Evolutionary conservation across 2,888 invertebrate genomes (phyloP).

Genomic region (Phytoseiulus persimilis): DNA sequence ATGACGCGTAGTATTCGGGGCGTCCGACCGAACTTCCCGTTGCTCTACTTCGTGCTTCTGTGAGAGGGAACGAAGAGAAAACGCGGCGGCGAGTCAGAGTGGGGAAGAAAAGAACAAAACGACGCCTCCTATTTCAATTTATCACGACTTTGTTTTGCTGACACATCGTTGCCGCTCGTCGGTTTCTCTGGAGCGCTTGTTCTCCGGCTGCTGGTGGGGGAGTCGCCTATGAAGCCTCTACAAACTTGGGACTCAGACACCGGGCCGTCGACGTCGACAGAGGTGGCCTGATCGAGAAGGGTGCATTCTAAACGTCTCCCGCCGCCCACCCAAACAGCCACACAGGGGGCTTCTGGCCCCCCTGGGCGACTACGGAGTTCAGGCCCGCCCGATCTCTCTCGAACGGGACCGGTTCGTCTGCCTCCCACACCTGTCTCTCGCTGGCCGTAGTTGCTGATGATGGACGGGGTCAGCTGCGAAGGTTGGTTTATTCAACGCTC

Average conservation of each 20-base stretch:
- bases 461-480: not conserved
- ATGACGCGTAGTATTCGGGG: not conserved
- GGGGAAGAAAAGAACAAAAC: not conserved
- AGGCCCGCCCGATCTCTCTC: not conserved
- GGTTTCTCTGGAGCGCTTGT: not conserved
- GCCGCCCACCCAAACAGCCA: not conserved
- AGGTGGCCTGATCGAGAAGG: not conserved
- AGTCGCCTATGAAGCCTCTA: not conserved
- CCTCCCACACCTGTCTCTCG: not conserved
- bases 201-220: not conserved
- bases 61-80: not conserved
- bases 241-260: not conserved
- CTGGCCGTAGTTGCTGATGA: not conserved
- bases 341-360: not conserved
- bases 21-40: not conserved
- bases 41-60: not conserved
- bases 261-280: not conserved
- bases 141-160: slow-evolving; percentile 38
- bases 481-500: not conserved
- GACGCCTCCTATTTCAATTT: slow-evolving; percentile 34
- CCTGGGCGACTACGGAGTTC: not conserved
- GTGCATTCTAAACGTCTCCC: not conserved
- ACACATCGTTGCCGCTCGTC: slow-evolving; percentile 13
- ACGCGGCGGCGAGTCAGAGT: not conserved
- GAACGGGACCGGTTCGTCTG: not conserved